Evolutionary conservation across 2,113 vertebrate species (phyloP), one percentile per base, ranked within the genome.

Genomic region (Callocephalon fimbriatum): DNA sequence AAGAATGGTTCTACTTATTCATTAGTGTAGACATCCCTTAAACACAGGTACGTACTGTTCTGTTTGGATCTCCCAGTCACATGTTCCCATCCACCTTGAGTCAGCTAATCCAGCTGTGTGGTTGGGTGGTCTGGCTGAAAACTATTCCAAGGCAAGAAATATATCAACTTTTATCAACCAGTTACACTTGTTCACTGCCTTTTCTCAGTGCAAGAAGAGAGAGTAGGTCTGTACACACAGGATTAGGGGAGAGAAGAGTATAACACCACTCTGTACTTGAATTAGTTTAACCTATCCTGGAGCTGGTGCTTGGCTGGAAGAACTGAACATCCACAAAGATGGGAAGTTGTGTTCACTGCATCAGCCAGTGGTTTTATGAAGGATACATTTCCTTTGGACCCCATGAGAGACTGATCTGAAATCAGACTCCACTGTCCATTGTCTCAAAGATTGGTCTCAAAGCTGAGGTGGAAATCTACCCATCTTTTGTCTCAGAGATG

Each of bases 171-270:
- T 65, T 25, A 31, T 37, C 27, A 83, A 38, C 31, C 11, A 22
- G 2, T n/a, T 7, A 20, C 4, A 22, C 7, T 50, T 72, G 10
- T 25, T 88, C n/a, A 19, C 5, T n/a, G 37, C 4, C 21, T 79
- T 84, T 75, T 32, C 29, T 47, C 29, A 17, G 15, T 10, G 40
- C 10, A 81, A 61, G 44, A 54, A 12, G 18, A 42, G 17, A 44
- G 2, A 50, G 4, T 13, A 66, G 26, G 3, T 45, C 10, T 90
- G 16, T 3, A 40, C 9, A 51, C 9, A 10, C 7, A 50, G 19
- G 6, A 37, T 6, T 3, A 58, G 15, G 6, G 17, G 2, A 84
- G 10, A 66, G 4, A 53, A 75, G 3, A 71, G 4, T 0, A 4
- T 1, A 47, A 1, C 22, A 79, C 44, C 29, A 23, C 15, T 6